These are phyloP conservation scores for Omphaloscelis lunosa DNA, from an alignment of 2,888 invertebrate species.

Conservation along the genomic window DNA sequence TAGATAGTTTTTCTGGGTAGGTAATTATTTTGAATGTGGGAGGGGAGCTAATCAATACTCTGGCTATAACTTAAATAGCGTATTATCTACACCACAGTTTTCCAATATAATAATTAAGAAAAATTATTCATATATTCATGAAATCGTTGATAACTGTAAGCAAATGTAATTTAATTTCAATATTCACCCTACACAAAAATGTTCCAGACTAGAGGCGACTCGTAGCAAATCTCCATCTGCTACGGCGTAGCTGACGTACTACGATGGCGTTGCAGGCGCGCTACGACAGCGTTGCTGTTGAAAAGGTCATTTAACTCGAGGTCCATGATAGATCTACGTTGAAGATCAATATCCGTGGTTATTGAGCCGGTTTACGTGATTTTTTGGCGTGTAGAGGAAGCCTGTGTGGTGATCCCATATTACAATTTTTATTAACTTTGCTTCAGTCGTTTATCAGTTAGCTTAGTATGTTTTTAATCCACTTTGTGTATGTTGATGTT, in stretches of 20 bases:
- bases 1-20: slow-evolving; percentile 1
- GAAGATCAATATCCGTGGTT: not conserved
- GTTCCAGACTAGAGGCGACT: not conserved
- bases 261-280: not conserved
- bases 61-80: not conserved
- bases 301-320: not conserved
- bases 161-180: not conserved
- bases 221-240: not conserved
- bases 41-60: not conserved
- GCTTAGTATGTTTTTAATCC: not conserved
- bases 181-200: not conserved
- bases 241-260: not conserved
- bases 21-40: not conserved
- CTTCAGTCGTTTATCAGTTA: not conserved
- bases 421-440: no score
- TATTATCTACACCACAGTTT: not conserved
- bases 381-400: not conserved
- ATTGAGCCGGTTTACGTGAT: not conserved
- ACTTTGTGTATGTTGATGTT: not conserved
- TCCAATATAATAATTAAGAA: not conserved
- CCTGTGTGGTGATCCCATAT: not conserved
- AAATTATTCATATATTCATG: not conserved
- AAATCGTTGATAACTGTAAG: not conserved
- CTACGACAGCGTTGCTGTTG: not conserved
- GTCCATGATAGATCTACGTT: not conserved